These are phyloP conservation scores for Sinelater perroti DNA, from an alignment of 2,888 invertebrate species.

Conservation along the genomic window DNA sequence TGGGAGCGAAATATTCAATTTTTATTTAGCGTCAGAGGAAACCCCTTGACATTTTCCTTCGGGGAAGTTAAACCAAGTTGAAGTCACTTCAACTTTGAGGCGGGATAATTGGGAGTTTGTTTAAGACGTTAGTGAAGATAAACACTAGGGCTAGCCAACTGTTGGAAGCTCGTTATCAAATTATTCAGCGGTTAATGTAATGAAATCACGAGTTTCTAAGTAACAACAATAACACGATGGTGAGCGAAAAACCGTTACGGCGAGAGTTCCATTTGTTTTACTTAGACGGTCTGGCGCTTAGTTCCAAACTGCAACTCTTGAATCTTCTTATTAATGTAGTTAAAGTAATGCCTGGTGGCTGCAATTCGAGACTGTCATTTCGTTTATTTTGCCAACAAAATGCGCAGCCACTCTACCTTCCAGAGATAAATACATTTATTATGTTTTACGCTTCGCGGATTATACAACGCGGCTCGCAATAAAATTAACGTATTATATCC, in stretches of 20 bases:
- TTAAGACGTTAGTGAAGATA: constrained; percentile 54
- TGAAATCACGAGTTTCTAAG: constrained; percentile 50
- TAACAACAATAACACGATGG: constrained; percentile 46
- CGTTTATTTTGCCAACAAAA: constrained; percentile 11
- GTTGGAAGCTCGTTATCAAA: constrained; percentile 53
- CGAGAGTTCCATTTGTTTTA: constrained; percentile 38
- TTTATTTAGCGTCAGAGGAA: constrained; percentile 18
- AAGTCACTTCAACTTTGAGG: constrained; percentile 38
- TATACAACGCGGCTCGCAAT: constrained; percentile 5
- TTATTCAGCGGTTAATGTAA: constrained; percentile 53
- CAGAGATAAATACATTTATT: constrained; percentile 7
- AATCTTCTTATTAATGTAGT: constrained; percentile 34
- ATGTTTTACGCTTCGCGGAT: not conserved
- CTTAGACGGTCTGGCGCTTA: constrained; percentile 33
- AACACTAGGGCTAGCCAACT: constrained; percentile 50
- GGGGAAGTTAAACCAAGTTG: constrained; percentile 29
- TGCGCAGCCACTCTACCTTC: constrained; percentile 9
- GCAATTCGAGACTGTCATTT: constrained; percentile 12
- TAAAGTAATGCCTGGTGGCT: constrained; percentile 26
- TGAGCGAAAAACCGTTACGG: constrained; percentile 38
- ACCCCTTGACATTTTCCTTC: constrained; percentile 27
- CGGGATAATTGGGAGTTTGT: constrained; percentile 52
- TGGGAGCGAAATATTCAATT: constrained; percentile 24
- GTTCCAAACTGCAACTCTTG: constrained; percentile 27
- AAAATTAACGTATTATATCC: constrained; percentile 4